phyloP scores from a whole-genome alignment of 2,113 vertebrate species.

The Carettochelys insculpta region DNA sequence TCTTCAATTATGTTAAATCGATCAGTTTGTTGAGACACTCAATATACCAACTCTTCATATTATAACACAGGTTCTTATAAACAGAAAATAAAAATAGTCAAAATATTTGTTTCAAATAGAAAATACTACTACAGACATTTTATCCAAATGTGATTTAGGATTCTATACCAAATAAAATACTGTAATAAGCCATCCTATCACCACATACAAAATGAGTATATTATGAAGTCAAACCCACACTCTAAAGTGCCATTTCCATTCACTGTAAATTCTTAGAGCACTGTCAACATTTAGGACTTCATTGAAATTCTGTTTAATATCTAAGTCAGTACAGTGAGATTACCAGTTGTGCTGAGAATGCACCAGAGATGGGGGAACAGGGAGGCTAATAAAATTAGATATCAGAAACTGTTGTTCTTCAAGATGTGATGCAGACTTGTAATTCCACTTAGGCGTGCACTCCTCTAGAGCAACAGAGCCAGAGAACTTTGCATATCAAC shows the following conservation, averaged over 20 bases:
- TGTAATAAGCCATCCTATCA: not conserved
- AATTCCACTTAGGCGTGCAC: no score
- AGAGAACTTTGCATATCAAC: no score
- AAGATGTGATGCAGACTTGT: no score
- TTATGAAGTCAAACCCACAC: not conserved
- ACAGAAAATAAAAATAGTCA: not conserved
- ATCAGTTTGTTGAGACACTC: conserved; percentile 20
- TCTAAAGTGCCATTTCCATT: not conserved
- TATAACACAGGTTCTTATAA: not conserved
- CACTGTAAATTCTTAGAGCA: not conserved
- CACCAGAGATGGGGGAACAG: not conserved
- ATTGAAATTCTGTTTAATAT: not conserved
- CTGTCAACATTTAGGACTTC: not conserved
- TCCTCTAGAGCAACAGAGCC: no score
- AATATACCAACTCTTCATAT: not conserved
- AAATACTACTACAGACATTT: not conserved
- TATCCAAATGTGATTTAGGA: not conserved
- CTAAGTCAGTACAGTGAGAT: not conserved
- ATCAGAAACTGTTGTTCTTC: not conserved
- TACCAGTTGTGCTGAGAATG: not conserved
- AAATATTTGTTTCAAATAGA: not conserved
- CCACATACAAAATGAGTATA: not conserved
- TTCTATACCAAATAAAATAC: not conserved
- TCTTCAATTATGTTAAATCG: conserved; percentile 12
- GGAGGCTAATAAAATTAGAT: not conserved